Evolutionary conservation across 2,113 vertebrate species (phyloP).

Genomic region (Colossoma macropomum): DNA sequence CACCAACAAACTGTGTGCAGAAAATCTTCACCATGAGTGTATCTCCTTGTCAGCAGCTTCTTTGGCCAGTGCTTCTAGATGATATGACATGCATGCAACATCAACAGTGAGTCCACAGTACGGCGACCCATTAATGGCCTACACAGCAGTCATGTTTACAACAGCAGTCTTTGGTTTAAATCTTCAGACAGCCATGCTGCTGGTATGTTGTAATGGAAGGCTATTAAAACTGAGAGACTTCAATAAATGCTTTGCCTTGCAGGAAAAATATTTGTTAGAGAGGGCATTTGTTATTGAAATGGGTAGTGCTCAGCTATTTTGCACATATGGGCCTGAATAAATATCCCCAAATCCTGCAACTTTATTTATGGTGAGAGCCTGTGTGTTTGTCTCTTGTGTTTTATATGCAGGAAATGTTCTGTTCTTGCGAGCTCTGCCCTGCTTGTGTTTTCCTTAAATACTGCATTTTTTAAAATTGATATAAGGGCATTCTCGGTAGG

Average conservation of each 20-base stretch:
- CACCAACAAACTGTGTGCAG: neutral
- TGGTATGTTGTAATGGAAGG: conserved; percentile 45
- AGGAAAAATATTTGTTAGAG: conserved; percentile 51
- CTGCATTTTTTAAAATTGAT: conserved; percentile 28
- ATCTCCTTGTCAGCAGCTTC: conserved; percentile 10
- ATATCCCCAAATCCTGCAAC: conserved; percentile 45
- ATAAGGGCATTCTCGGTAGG: neutral
- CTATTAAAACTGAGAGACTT: conserved; percentile 48
- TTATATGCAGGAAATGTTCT: conserved; percentile 42
- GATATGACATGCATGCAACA: conserved; percentile 16
- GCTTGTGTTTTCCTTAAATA: conserved; percentile 29
- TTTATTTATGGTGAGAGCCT: conserved; percentile 48
- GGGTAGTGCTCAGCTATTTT: conserved; percentile 50
- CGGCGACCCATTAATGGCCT: conserved; percentile 19
- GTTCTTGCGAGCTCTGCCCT: conserved; percentile 9
- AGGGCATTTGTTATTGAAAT: conserved; percentile 53
- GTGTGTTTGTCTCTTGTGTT: conserved; percentile 38
- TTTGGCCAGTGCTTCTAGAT: neutral
- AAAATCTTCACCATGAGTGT: neutral
- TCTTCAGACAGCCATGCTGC: conserved; percentile 39
- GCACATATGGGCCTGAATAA: conserved; percentile 56
- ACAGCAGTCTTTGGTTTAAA: conserved; percentile 40
- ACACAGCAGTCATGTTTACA: conserved; percentile 13
- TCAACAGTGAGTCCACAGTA: neutral
- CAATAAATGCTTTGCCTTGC: conserved; percentile 54